A percentile compares a stretch with the other conserved stretches of the same genome.
These are phyloP conservation scores for Atrichornis clamosus DNA, from an alignment of 2,113 vertebrate genomes.

Conservation along the genomic window DNA sequence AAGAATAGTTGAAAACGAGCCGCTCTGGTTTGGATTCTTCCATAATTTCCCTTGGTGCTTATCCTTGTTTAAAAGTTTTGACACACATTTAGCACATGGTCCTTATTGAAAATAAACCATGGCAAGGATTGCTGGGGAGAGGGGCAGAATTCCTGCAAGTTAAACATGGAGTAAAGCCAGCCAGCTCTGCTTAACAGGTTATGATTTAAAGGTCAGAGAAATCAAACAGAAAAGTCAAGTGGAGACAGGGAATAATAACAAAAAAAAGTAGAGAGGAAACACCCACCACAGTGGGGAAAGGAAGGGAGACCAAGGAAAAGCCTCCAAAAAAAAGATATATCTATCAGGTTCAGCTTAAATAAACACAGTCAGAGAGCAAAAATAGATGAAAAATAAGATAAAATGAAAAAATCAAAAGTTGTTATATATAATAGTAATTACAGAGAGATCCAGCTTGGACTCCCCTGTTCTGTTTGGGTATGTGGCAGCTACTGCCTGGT, in stretches of 20 bases:
- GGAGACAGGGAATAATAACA: not conserved
- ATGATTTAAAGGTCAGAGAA: not conserved
- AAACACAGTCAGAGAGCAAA: not conserved
- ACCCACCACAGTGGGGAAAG: not conserved
- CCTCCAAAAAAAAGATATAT: not conserved
- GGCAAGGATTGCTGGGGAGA: not conserved
- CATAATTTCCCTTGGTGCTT: not conserved
- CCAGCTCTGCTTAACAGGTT: not conserved
- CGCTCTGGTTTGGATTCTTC: not conserved
- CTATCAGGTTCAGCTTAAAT: not conserved
- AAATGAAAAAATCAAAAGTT: not conserved
- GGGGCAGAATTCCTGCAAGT: not conserved
- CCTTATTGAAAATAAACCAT: not conserved
- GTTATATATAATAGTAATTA: not conserved
- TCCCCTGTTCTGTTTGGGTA: not conserved
- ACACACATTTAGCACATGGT: not conserved
- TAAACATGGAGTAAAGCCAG: not conserved
- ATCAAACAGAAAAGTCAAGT: constrained; percentile 15
- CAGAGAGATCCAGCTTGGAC: not conserved
- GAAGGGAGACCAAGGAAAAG: not conserved
- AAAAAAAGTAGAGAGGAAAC: not conserved
- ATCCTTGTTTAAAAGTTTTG: not conserved
- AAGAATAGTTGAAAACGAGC: not conserved
- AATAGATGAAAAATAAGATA: not conserved
- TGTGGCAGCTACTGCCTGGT: not conserved